phyloP scores from a whole-genome alignment of 2,888 invertebrate species.

The Cabera pusaria region DNA sequence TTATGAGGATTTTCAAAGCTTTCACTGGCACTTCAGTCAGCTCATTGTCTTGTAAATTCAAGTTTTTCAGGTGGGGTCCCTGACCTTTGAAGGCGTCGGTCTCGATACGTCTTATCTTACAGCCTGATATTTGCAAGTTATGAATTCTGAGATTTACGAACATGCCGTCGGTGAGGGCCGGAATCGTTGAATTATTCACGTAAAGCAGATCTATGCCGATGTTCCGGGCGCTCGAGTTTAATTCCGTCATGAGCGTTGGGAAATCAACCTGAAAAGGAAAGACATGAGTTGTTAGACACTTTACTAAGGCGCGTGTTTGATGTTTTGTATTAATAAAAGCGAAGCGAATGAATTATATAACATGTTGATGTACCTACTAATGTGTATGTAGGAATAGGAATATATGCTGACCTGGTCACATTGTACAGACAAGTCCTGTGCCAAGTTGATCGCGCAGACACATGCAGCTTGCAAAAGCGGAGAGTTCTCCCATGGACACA shows the following conservation, averaged over 20 bases:
- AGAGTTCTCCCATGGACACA: conserved; percentile 94
- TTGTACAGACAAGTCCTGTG: conserved; percentile 93
- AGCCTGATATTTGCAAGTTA: conserved; percentile 93
- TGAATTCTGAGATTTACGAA: conserved; percentile 88
- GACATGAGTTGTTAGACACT: conserved; percentile 4
- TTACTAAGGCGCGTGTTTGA: too few species aligned
- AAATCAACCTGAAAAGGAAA: conserved; percentile 86
- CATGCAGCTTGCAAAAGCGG: conserved; percentile 91
- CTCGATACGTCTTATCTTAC: conserved; percentile 88
- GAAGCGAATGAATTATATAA: too few species aligned
- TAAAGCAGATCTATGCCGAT: conserved; percentile 92
- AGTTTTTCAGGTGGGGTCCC: conserved; percentile 90
- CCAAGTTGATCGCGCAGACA: conserved; percentile 94
- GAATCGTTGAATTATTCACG: conserved; percentile 93
- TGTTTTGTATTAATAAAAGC: too few species aligned
- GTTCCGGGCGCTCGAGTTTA: conserved; percentile 87
- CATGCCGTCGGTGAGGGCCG: conserved; percentile 85
- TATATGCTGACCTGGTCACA: conserved; percentile 88
- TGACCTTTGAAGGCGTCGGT: conserved; percentile 92
- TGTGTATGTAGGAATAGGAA: too few species aligned
- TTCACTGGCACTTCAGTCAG: conserved; percentile 90
- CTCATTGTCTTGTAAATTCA: conserved; percentile 93
- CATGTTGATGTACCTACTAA: too few species aligned
- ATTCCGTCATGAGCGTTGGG: conserved; percentile 87
- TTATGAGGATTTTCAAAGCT: conserved; percentile 86